Evolutionary conservation across 2,797 vertebrate genomes (phyloP).

Genomic region (Pseudochirops cupreus): DNA sequence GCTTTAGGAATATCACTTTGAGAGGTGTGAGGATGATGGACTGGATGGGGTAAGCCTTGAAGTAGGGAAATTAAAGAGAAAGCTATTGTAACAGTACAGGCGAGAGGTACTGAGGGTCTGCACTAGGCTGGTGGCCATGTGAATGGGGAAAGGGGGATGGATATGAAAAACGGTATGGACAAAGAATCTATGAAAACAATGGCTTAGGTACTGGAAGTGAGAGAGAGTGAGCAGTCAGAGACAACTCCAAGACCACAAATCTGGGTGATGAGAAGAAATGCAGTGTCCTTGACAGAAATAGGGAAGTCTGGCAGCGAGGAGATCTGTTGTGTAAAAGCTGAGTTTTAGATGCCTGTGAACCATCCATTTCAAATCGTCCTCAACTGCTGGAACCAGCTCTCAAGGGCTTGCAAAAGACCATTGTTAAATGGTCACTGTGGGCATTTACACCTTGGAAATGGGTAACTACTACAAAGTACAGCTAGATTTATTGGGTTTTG

Average conservation of each 20-base stretch:
- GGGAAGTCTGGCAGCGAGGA: background rate
- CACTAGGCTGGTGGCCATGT: background rate
- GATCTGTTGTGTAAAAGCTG: background rate
- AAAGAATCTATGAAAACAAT: background rate
- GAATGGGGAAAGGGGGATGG: background rate
- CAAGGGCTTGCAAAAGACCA: background rate
- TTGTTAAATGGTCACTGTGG: background rate
- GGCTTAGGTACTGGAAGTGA: background rate
- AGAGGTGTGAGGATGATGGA: background rate
- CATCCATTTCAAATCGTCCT: background rate
- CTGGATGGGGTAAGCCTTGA: background rate
- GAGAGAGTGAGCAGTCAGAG: background rate
- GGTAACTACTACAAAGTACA: background rate
- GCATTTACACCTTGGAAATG: background rate
- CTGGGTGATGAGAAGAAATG: background rate
- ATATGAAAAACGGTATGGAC: background rate
- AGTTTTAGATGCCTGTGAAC: background rate
- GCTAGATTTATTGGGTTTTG: background rate
- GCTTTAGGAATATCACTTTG: background rate
- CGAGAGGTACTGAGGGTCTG: background rate
- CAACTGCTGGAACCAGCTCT: background rate
- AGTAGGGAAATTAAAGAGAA: background rate
- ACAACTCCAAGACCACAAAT: background rate
- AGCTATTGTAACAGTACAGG: background rate
- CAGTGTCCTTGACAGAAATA: background rate